A percentile compares a stretch with the other conserved stretches of the same genome.
Evolutionary conservation across 2,797 vertebrate genomes (phyloP).

Genomic region (Gambelia wislizenii): DNA sequence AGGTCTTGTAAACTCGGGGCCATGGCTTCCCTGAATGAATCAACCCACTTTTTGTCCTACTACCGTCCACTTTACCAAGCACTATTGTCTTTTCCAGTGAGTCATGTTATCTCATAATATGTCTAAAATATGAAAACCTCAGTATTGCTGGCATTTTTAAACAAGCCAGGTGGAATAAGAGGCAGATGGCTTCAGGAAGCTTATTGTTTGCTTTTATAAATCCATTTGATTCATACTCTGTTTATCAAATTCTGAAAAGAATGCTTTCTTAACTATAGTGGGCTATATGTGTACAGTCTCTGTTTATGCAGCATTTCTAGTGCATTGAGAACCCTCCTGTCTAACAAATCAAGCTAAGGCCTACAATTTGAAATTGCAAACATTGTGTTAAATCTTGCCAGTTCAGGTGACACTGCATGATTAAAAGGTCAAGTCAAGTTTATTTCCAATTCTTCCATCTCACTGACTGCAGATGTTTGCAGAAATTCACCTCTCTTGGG

Average conservation of each 20-base stretch:
- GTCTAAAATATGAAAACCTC: too few relatives aligned
- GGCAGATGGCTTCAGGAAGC: too few relatives aligned
- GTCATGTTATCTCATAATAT: too few relatives aligned
- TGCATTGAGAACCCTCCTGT: background rate
- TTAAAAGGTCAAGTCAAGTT: slow-evolving; percentile 47
- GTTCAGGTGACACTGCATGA: slow-evolving; percentile 31
- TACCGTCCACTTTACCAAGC: too few relatives aligned
- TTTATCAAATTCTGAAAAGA: background rate
- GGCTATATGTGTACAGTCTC: background rate
- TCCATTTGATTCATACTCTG: background rate
- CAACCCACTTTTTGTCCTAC: too few relatives aligned
- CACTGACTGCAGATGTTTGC: slow-evolving; percentile 12
- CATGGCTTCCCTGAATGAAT: too few relatives aligned
- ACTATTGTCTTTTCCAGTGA: too few relatives aligned
- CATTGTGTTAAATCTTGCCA: slow-evolving; percentile 2
- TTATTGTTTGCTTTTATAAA: background rate
- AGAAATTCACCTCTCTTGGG: slow-evolving; percentile 45
- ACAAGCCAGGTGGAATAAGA: background rate
- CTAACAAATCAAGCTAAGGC: too few relatives aligned
- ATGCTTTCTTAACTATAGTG: background rate
- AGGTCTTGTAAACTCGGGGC: too few relatives aligned
- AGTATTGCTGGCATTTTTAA: background rate
- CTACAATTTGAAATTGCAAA: slow-evolving; percentile 44
- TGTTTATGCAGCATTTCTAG: slow-evolving; percentile 46
- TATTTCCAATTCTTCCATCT: slow-evolving; percentile 49